A percentile compares a stretch with the other conserved stretches of the same genome.
These are phyloP conservation scores for Psammodynastes pulverulentus DNA, from an alignment of 2,113 vertebrate genomes.

Conservation along the genomic window DNA sequence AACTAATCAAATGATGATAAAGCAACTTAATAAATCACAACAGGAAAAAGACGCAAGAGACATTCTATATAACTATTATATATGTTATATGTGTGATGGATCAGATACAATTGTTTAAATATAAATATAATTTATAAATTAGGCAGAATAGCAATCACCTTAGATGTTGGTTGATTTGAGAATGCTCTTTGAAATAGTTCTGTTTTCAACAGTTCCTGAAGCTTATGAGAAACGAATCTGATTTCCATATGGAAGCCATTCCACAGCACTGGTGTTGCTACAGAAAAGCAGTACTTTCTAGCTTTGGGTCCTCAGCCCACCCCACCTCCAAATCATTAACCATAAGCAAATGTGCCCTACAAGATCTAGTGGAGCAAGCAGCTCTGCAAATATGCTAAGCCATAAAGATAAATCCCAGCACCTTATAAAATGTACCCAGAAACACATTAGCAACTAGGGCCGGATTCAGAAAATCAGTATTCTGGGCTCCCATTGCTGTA, in stretches of 20 bases:
- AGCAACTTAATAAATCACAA: neutral
- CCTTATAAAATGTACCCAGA: neutral
- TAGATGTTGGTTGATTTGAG: neutral
- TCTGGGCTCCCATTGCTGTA: neutral
- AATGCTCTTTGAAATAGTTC: neutral
- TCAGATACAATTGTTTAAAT: neutral
- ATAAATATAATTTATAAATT: neutral
- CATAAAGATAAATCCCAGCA: neutral
- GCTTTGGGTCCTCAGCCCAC: neutral
- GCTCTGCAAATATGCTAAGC: neutral
- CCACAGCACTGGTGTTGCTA: neutral
- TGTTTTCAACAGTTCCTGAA: neutral
- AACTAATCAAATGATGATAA: neutral
- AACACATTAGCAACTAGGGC: neutral
- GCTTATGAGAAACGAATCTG: neutral
- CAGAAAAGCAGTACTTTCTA: neutral
- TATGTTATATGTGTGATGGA: neutral
- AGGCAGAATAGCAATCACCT: neutral
- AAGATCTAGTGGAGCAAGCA: neutral
- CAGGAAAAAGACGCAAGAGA: neutral
- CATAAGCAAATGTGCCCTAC: neutral
- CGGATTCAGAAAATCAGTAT: neutral
- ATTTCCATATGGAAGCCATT: neutral
- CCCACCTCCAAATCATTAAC: neutral
- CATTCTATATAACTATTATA: neutral